phyloP scores from a whole-genome alignment of 2,797 vertebrate species.

The Anniella stebbinsi region DNA sequence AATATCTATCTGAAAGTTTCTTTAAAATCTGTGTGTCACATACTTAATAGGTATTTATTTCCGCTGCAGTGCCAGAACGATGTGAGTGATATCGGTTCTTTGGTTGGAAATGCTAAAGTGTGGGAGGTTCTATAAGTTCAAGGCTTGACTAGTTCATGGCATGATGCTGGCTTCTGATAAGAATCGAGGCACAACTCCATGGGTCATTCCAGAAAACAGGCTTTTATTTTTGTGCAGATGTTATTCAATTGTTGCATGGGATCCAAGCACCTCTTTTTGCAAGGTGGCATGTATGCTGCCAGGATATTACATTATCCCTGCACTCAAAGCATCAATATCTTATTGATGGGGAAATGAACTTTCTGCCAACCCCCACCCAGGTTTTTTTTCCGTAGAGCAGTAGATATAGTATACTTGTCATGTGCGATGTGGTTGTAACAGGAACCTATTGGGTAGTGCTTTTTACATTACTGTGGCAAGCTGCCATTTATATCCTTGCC shows the following conservation, averaged over 20 bases:
- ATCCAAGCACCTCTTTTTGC: neutral
- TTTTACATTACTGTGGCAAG: neutral
- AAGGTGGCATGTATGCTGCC: neutral
- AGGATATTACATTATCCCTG: neutral
- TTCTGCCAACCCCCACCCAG: no score
- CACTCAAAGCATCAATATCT: neutral
- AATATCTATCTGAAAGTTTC: constrained; percentile 49
- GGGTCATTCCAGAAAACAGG: neutral
- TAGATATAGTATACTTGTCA: neutral
- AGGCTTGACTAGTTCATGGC: neutral
- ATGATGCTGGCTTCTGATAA: constrained; percentile 25
- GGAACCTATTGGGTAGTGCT: neutral
- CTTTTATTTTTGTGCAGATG: neutral
- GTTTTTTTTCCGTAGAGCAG: neutral
- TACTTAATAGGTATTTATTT: constrained; percentile 48
- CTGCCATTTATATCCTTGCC: no score
- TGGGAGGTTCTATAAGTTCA: constrained; percentile 31
- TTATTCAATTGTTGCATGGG: neutral
- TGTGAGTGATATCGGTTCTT: constrained; percentile 51
- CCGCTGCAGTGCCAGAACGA: constrained; percentile 40
- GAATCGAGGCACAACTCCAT: constrained; percentile 14
- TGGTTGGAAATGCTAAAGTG: constrained; percentile 38
- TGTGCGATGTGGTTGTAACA: neutral
- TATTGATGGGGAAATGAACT: neutral
- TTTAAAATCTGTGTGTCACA: constrained; percentile 48